These are phyloP conservation scores for Hippasteria phrygiana DNA, from an alignment of 53 echinoderm and acorn worm species.

Conservation along the genomic window DNA sequence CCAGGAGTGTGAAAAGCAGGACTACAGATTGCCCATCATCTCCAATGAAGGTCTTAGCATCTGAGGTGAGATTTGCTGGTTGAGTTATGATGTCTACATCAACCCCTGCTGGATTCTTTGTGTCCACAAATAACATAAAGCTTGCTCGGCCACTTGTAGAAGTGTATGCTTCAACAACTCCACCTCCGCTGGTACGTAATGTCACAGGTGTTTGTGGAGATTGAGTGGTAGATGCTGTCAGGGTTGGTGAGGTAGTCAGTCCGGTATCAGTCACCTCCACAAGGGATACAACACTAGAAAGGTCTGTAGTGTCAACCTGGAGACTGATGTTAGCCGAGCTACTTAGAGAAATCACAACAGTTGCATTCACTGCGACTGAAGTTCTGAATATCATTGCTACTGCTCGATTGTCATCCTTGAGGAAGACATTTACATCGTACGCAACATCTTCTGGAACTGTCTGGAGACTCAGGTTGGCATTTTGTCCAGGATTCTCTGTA, in stretches of 20 bases:
- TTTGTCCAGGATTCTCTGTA: not conserved
- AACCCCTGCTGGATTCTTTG: slow-evolving; percentile 17
- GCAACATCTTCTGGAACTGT: not conserved
- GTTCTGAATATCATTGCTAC: not conserved
- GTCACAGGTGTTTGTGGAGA: not conserved
- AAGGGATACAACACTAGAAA: not conserved
- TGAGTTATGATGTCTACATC: not conserved
- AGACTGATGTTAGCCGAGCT: not conserved
- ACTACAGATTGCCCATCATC: not conserved
- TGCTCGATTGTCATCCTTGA: not conserved
- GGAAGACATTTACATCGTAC: not conserved
- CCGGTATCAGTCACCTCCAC: not conserved
- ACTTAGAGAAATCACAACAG: not conserved
- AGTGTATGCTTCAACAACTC: slow-evolving; percentile 8
- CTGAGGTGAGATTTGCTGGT: slow-evolving; percentile 3
- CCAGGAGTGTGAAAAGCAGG: not conserved
- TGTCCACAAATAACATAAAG: slow-evolving; percentile 8
- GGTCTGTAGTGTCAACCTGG: slow-evolving; percentile 18
- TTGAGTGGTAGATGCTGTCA: slow-evolving; percentile 2
- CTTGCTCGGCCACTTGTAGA: slow-evolving; percentile 27
- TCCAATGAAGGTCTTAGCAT: not conserved
- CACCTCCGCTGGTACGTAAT: not conserved
- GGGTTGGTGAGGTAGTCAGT: not conserved
- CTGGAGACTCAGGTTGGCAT: not conserved
- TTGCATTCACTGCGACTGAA: not conserved